Evolutionary conservation across 35 echinoderm and acorn worm genomes (phyloP), one percentile per base, ranked within the genome.

Genomic region (Apostichopus japonicus): DNA sequence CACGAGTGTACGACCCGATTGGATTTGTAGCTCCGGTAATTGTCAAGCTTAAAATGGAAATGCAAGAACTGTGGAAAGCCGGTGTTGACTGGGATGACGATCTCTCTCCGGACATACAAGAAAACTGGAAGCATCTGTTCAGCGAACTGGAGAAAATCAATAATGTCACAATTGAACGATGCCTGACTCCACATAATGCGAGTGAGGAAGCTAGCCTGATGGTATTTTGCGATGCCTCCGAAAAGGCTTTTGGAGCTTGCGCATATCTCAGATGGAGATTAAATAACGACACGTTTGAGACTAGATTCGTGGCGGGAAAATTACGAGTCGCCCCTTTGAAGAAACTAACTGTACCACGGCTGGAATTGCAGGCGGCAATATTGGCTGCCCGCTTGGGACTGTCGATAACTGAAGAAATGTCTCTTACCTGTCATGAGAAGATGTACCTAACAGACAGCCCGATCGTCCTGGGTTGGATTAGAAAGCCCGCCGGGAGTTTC

Each of bases 1-100:
- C 93, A n/a, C 7, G 70, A 23, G 79, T 94, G 8, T 94, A 92
- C 55, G 93, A 94, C 61, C 93, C 93, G 8, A 92, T 94, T 55
- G 90, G 93, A 15, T 86, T 94, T 84, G 90, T 87, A 17, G 25
- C 94, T 23, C 71, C 94, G 55, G 53, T 92, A 24, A 14, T 95
- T 4, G 72, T 94, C 4, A 91, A 94, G 24, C 5, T 14, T 17
- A 33, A 19, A 73, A 86, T 93, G 65, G 8, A 23, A 8, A 94
- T 86, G 90, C 90, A 94, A 27, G 8, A 80, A 55, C 67, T 92
- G 23, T 92, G 93, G 93, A 23, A 87, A 71, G 19, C 51, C 56
- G 90, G 90, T 10, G 65, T 86, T 61, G 93, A 77, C 77, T 94
- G 93, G 90, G 93, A 94, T 78, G 78, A 91, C 3, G 79, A 72